These are phyloP conservation scores for Serrognathus titanus DNA, from an alignment of 2,888 invertebrate genomes.

Conservation along the genomic window DNA sequence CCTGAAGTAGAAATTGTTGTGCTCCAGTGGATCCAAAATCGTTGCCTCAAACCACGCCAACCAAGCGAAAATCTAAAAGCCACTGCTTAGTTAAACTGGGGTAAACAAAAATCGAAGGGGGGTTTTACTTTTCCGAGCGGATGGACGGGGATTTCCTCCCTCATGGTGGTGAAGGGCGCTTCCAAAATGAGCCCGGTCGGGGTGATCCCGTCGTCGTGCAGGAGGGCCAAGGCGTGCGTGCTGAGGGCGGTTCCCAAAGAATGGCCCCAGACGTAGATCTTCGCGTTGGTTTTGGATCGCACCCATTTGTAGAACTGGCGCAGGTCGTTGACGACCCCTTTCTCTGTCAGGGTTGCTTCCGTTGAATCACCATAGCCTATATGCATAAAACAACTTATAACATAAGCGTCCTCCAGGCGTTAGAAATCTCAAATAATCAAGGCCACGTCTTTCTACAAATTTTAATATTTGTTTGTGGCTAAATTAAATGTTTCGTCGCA, in stretches of 20 bases:
- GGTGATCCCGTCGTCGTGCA: constrained; percentile 31
- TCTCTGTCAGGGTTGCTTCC: constrained; percentile 35
- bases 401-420: too few relatives aligned
- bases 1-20: constrained; percentile 38
- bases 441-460: too few relatives aligned
- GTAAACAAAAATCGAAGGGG: too few relatives aligned
- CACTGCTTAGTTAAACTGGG: too few relatives aligned
- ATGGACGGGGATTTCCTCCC: constrained; percentile 36
- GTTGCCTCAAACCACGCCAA: constrained; percentile 40
- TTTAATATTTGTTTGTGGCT: too few relatives aligned
- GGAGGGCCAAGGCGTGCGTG: constrained; percentile 33
- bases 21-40: constrained; percentile 35
- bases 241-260: constrained; percentile 42
- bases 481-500: too few relatives aligned
- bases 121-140: constrained; percentile 30
- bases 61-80: constrained; percentile 38
- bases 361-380: constrained; percentile 44
- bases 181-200: constrained; percentile 38
- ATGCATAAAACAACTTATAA: too few relatives aligned
- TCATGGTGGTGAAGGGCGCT: constrained; percentile 39
- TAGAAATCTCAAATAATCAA: too few relatives aligned
- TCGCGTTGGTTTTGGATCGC: constrained; percentile 27
- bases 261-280: constrained; percentile 45
- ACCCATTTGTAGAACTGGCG: constrained; percentile 41
- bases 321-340: constrained; percentile 39